These are phyloP conservation scores for Cephus spinipes DNA, from an alignment of 2,888 invertebrate species.

Conservation along the genomic window DNA sequence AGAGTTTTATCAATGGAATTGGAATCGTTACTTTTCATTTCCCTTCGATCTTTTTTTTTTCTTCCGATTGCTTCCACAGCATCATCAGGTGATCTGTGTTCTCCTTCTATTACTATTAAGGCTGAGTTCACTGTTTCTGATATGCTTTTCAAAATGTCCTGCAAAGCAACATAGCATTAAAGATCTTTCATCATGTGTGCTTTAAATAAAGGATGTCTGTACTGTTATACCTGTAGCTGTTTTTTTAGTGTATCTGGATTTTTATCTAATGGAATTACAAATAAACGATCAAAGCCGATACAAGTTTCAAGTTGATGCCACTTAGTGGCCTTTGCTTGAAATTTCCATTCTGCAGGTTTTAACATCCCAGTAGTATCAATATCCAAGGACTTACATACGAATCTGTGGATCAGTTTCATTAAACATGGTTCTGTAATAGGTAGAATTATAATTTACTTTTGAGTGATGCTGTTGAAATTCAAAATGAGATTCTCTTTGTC, in stretches of 20 bases:
- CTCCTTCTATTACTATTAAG: slow-evolving; percentile 81
- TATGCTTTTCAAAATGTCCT: slow-evolving; percentile 74
- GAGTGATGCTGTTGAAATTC: slow-evolving; percentile 67
- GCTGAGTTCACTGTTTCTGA: slow-evolving; percentile 73
- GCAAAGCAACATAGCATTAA: slow-evolving; percentile 40
- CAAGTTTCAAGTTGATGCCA: slow-evolving; percentile 84
- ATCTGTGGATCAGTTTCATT: slow-evolving; percentile 56
- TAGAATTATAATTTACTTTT: slow-evolving; percentile 63
- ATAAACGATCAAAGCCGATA: slow-evolving; percentile 81
- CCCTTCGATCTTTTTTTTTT: slow-evolving; percentile 71
- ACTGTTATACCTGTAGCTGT: slow-evolving; percentile 73
- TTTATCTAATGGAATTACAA: slow-evolving; percentile 75
- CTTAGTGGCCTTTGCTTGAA: slow-evolving; percentile 75
- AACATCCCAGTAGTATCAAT: slow-evolving; percentile 68
- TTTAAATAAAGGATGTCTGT: neutral
- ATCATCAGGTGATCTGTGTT: slow-evolving; percentile 74
- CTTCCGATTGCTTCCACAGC: slow-evolving; percentile 74
- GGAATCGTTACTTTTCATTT: slow-evolving; percentile 62
- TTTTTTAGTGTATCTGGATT: slow-evolving; percentile 74
- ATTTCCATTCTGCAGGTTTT: slow-evolving; percentile 83
- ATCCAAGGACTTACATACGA: slow-evolving; percentile 77
- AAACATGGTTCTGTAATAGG: neutral
- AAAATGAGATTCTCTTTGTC: slow-evolving; percentile 76
- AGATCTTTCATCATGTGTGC: neutral
- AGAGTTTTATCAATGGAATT: slow-evolving; percentile 67